These are phyloP conservation scores for Amaurobius ferox DNA, from an alignment of 2,888 invertebrate genomes.

Conservation along the genomic window DNA sequence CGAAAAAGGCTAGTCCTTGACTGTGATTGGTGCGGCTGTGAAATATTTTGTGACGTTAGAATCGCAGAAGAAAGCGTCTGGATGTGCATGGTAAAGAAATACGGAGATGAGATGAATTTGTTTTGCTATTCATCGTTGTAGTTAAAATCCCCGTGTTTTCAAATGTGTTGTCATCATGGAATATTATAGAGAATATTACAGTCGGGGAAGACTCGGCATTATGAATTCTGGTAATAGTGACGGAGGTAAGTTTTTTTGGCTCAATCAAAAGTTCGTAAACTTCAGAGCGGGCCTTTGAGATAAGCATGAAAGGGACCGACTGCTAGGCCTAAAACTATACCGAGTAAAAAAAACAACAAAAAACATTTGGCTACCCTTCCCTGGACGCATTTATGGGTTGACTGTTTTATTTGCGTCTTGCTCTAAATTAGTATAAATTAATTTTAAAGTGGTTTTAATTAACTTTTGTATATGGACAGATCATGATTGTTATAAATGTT, in stretches of 20 bases:
- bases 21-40: conserved; percentile 57
- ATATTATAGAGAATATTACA: conserved; percentile 21
- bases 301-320: conserved; percentile 32
- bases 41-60: conserved; percentile 57
- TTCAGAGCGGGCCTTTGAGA: conserved; percentile 39
- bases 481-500: too few relatives aligned
- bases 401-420: too few relatives aligned
- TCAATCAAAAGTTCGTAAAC: neutral
- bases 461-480: too few relatives aligned
- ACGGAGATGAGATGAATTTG: conserved; percentile 47
- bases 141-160: conserved; percentile 3
- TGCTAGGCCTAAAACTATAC: conserved; percentile 43
- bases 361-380: too few relatives aligned
- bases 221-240: neutral
- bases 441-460: too few relatives aligned
- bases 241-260: conserved; percentile 5
- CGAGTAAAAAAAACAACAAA: too few relatives aligned
- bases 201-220: neutral
- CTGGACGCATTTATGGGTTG: too few relatives aligned
- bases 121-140: conserved; percentile 44
- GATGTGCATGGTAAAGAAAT: conserved; percentile 61
- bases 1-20: conserved; percentile 65
- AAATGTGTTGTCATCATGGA: conserved; percentile 39
- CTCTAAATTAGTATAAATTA: too few relatives aligned
- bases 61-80: conserved; percentile 37